A percentile compares a stretch with the other conserved stretches of the same genome.
Evolutionary conservation across 35 echinoderm and acorn worm species (phyloP).

Genomic region (Holothuria glaberrima): DNA sequence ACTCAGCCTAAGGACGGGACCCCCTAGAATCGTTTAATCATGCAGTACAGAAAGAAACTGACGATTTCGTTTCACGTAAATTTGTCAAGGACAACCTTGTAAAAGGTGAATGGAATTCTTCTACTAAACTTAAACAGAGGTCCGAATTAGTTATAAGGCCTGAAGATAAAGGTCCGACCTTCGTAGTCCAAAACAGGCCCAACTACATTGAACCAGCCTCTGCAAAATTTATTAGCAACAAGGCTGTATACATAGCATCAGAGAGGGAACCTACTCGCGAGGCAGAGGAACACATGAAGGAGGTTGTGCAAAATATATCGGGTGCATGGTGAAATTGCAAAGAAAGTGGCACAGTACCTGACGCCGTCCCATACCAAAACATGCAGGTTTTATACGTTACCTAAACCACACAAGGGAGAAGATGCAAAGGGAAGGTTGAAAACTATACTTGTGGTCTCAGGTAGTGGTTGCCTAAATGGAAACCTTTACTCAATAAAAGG

Average conservation of each 20-base stretch:
- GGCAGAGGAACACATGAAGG: background rate
- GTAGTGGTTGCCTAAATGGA: too few relatives aligned
- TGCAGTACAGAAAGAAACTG: constrained; percentile 4
- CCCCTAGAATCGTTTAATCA: background rate
- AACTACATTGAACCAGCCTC: background rate
- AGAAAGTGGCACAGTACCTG: background rate
- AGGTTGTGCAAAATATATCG: background rate
- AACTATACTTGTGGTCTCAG: too few relatives aligned
- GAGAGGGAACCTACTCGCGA: background rate
- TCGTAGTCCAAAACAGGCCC: background rate
- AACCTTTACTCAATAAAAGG: too few relatives aligned
- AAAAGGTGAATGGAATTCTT: background rate
- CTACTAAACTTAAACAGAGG: background rate
- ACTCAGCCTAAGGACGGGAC: background rate
- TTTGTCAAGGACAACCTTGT: constrained; percentile 11
- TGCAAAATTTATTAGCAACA: background rate
- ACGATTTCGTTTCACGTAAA: background rate
- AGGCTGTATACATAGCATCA: background rate
- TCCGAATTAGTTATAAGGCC: background rate
- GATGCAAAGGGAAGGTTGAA: background rate
- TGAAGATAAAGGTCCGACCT: constrained; percentile 6
- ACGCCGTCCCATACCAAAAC: background rate
- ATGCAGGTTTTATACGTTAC: background rate
- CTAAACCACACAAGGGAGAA: background rate
- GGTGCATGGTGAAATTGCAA: background rate